phyloP scores from a whole-genome alignment of 2,888 invertebrate genomes.

The Drosophila subquinaria region DNA sequence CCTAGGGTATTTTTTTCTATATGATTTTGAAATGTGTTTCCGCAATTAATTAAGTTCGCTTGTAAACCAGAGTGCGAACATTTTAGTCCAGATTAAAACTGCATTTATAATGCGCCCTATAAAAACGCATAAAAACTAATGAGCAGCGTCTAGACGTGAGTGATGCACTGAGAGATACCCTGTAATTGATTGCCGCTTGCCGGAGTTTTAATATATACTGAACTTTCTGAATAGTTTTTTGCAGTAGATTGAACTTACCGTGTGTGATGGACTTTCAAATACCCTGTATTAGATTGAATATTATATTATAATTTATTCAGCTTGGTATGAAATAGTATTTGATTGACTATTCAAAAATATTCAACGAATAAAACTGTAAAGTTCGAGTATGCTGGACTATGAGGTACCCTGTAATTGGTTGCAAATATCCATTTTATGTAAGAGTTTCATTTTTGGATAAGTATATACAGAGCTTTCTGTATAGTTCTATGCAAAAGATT shows the following conservation, averaged over 20 bases:
- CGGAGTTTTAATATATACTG: not conserved
- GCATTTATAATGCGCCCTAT: constrained; percentile 36
- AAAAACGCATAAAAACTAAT: constrained; percentile 23
- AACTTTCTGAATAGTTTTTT: not conserved
- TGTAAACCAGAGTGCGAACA: constrained; percentile 36
- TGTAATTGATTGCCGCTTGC: not conserved
- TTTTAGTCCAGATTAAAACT: constrained; percentile 62
- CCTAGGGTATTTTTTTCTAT: not conserved
- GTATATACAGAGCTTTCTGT: not conserved
- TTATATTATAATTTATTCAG: not conserved
- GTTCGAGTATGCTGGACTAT: not conserved
- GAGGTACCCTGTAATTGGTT: constrained; percentile 2
- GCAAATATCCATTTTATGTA: not conserved
- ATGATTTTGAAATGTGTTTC: constrained; percentile 39
- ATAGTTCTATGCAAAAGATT: not conserved
- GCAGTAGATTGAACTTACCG: not conserved
- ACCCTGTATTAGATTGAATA: not conserved
- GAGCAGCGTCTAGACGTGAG: not conserved
- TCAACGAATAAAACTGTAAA: no score
- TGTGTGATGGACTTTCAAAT: not conserved
- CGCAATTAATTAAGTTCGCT: constrained; percentile 53
- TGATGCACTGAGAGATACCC: not conserved
- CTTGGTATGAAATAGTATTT: not conserved
- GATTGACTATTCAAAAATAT: no score
- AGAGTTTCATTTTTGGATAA: not conserved